Evolutionary conservation across 1,140 invertebrate genomes (phyloP).

Genomic region (Drosophila sp.): DNA sequence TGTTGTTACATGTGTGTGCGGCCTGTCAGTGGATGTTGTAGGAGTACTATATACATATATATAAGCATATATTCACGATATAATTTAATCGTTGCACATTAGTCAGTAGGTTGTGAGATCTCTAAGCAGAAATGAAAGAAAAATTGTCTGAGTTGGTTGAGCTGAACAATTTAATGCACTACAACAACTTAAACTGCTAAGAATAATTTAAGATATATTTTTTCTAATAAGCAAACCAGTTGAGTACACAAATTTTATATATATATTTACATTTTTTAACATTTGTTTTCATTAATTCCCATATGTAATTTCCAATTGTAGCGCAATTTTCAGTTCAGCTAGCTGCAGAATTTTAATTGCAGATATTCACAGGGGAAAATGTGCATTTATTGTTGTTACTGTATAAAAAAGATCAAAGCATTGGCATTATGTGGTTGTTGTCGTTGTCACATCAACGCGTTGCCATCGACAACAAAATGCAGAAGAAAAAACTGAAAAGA

Average conservation of each 20-base stretch:
- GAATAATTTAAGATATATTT: not conserved
- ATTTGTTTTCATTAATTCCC: no score
- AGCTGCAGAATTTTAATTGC: not conserved
- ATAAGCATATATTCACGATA: constrained; percentile 28
- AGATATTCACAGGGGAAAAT: constrained; percentile 23
- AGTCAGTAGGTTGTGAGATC: constrained; percentile 63
- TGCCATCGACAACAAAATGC: constrained; percentile 68
- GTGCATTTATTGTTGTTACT: constrained; percentile 41
- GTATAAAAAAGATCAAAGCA: constrained; percentile 73
- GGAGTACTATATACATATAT: constrained; percentile 3
- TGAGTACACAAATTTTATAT: no score
- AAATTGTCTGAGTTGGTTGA: not conserved
- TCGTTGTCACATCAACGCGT: constrained; percentile 79
- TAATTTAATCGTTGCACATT: constrained; percentile 75
- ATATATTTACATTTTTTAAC: not conserved
- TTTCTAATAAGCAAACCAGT: not conserved
- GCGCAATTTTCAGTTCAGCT: not conserved
- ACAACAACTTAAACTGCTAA: not conserved
- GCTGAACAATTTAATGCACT: not conserved
- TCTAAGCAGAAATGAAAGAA: constrained; percentile 17
- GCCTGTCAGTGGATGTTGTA: constrained; percentile 31
- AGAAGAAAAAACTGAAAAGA: constrained; percentile 15
- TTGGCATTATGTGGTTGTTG: constrained; percentile 60
- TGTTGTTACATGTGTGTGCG: constrained; percentile 33
- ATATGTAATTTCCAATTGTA: not conserved